Conservation (phyloP, 2,113 vertebrate species). For the Cyprinodon tularosa region DNA sequence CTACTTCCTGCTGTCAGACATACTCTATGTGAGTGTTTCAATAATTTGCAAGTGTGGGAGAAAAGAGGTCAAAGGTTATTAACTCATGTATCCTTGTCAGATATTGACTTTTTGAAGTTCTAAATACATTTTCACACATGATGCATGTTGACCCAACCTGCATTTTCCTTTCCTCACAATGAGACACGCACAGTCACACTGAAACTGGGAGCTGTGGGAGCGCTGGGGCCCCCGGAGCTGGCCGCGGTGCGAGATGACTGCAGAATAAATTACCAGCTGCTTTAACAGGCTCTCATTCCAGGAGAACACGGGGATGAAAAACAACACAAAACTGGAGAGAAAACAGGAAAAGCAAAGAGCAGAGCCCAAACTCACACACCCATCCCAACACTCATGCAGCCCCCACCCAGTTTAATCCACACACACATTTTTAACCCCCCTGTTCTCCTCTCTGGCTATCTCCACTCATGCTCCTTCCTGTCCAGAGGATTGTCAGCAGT, state of each 20-base stretch:
- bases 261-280: conserved; percentile 72
- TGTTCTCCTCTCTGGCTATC: conserved; percentile 30
- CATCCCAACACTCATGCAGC: conserved; percentile 37
- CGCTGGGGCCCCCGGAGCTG: conserved; percentile 53
- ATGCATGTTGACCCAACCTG: conserved; percentile 45
- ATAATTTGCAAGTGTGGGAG: background rate
- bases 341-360: conserved; percentile 68
- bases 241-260: conserved; percentile 49
- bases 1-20: background rate
- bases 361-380: conserved; percentile 66
- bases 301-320: conserved; percentile 15
- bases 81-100: background rate
- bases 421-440: conserved; percentile 16
- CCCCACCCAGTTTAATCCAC: conserved; percentile 47
- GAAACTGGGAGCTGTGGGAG: conserved; percentile 42
- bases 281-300: conserved; percentile 51
- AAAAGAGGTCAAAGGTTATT: background rate
- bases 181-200: conserved; percentile 22
- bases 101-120: background rate
- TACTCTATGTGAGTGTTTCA: no score
- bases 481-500: conserved; percentile 66
- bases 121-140: no score
- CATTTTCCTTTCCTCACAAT: conserved; percentile 20
- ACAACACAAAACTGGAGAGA: conserved; percentile 44
- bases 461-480: conserved; percentile 63